A percentile compares a stretch with the other conserved stretches of the same genome.
phyloP scores from a whole-genome alignment of 2,888 invertebrate species.

The Heliconius hortense region DNA sequence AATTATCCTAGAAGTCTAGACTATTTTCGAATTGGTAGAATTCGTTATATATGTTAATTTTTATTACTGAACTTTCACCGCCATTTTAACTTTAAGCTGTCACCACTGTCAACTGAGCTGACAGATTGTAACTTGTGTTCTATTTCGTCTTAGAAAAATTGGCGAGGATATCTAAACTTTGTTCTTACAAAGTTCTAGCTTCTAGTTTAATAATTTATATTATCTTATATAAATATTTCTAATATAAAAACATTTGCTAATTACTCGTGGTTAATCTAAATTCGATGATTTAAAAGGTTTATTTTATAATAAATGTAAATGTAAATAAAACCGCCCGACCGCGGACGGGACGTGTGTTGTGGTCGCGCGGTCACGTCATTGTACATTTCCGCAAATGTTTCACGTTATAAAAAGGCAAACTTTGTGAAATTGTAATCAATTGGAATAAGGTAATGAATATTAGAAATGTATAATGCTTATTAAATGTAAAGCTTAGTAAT shows the following conservation, averaged over 20 bases:
- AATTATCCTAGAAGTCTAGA: background rate
- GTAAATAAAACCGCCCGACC: constrained; percentile 20
- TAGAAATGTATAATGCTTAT: no score
- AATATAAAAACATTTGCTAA: background rate
- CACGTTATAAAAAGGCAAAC: background rate
- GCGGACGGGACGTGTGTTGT: constrained; percentile 9
- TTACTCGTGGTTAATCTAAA: background rate
- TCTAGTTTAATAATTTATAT: background rate
- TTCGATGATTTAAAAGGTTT: constrained; percentile 11
- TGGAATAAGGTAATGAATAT: no score
- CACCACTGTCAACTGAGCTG: background rate
- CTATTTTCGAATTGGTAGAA: background rate
- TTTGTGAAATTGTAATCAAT: background rate
- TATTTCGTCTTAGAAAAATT: background rate
- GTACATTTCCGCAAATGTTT: background rate
- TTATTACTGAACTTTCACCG: background rate
- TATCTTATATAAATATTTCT: background rate
- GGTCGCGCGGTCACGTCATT: constrained; percentile 2
- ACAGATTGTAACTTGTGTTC: background rate
- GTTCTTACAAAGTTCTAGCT: background rate
- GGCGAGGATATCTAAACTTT: background rate
- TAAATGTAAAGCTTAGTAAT: no score
- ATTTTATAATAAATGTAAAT: constrained; percentile 11
- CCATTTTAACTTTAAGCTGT: background rate
- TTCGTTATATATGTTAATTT: background rate